phyloP scores from a whole-genome alignment of 2,113 vertebrate genomes.

The Notothenia rossii region DNA sequence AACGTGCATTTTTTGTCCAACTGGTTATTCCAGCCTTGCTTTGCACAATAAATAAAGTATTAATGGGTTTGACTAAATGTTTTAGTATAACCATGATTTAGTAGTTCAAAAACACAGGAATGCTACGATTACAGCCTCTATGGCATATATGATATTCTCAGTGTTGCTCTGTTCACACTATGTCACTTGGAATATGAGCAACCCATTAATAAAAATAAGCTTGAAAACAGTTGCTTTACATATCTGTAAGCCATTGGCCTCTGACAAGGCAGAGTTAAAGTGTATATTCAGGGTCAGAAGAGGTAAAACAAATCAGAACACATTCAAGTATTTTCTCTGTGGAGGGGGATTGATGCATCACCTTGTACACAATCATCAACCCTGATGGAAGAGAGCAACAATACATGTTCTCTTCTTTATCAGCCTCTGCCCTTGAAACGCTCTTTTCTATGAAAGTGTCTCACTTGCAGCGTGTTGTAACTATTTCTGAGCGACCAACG shows the following conservation, averaged over 20 bases:
- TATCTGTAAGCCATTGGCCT: constrained; percentile 8
- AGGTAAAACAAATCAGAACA: neutral
- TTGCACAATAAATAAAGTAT: neutral
- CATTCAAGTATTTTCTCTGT: constrained; percentile 39
- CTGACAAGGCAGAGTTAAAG: neutral
- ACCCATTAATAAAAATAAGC: neutral
- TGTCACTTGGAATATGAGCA: neutral
- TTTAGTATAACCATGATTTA: neutral
- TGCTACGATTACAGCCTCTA: neutral
- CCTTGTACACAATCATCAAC: constrained; percentile 39
- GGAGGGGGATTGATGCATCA: constrained; percentile 19
- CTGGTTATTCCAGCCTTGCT: neutral
- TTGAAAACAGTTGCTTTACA: neutral
- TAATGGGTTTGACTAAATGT: neutral
- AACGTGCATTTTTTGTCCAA: neutral
- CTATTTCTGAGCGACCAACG: constrained; percentile 22
- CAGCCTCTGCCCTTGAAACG: constrained; percentile 72
- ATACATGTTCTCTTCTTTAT: constrained; percentile 52
- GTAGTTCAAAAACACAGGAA: neutral
- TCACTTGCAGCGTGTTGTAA: constrained; percentile 36
- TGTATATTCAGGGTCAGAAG: neutral
- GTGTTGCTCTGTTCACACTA: neutral
- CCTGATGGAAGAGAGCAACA: constrained; percentile 20
- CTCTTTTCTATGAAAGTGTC: constrained; percentile 44
- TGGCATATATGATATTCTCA: neutral